phyloP scores from a whole-genome alignment of 2,888 invertebrate species.

The Tenodera sinensis region DNA sequence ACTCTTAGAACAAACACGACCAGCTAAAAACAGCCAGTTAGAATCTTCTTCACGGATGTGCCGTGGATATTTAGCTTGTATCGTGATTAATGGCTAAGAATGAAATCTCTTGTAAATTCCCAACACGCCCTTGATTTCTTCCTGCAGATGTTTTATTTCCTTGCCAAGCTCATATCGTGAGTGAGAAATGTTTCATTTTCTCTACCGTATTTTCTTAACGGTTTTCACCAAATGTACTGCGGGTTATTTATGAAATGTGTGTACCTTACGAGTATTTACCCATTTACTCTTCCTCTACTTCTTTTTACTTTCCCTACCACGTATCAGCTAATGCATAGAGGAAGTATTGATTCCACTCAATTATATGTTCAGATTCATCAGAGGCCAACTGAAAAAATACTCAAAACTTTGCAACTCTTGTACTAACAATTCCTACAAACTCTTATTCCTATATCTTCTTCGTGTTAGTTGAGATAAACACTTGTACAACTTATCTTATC shows the following conservation, averaged over 20 bases:
- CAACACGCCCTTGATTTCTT: not conserved
- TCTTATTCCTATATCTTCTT: too few species aligned
- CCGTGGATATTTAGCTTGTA: not conserved
- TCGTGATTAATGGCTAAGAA: not conserved
- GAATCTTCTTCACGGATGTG: not conserved
- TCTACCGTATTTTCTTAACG: not conserved
- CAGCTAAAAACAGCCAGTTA: not conserved
- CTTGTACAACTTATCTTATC: too few species aligned
- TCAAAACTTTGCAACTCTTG: too few species aligned
- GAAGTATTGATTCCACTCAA: too few species aligned
- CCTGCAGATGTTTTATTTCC: not conserved
- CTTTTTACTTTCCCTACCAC: too few species aligned
- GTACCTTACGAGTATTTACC: not conserved
- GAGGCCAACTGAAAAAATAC: too few species aligned
- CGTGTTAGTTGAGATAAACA: too few species aligned
- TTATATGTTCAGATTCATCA: too few species aligned
- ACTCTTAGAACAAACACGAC: not conserved
- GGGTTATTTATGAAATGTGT: not conserved
- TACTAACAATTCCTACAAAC: too few species aligned
- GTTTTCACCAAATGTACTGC: not conserved
- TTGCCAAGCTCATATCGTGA: not conserved
- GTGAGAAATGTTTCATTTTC: not conserved
- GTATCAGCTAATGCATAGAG: too few species aligned
- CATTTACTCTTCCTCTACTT: not conserved
- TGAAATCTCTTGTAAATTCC: not conserved